phyloP scores from a whole-genome alignment of 2,888 invertebrate genomes.

The Rambutsinella grinnellia region DNA sequence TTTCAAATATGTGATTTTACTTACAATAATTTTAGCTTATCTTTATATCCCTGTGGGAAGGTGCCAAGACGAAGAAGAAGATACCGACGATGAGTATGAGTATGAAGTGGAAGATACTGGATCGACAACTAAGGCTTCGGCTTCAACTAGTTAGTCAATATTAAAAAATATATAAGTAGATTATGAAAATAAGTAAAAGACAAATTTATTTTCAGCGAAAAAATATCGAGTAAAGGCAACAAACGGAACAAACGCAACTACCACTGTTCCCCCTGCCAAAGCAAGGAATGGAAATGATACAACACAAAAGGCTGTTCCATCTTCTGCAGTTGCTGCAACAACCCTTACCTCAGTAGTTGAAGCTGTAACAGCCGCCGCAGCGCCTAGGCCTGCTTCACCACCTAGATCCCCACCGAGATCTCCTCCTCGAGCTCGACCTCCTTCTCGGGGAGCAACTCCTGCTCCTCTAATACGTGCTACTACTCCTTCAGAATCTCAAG shows the following conservation, averaged over 20 bases:
- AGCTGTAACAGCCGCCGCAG: background rate
- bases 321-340: background rate
- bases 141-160: slow-evolving; percentile 20
- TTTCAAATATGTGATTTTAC: slow-evolving; percentile 3
- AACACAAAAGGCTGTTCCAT: slow-evolving; percentile 8
- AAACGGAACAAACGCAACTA: background rate
- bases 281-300: background rate
- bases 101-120: slow-evolving; percentile 17
- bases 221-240: slow-evolving; percentile 10
- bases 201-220: slow-evolving; percentile 13
- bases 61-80: slow-evolving; percentile 39
- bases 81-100: slow-evolving; percentile 31
- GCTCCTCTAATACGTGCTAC: slow-evolving; percentile 15
- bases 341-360: background rate
- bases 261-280: background rate
- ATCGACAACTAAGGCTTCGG: too few species aligned
- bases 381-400: too few species aligned
- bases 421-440: too few species aligned
- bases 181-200: too few species aligned
- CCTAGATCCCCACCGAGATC: background rate
- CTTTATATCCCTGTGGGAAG: slow-evolving; percentile 14
- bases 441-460: too few species aligned
- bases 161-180: background rate
- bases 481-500: slow-evolving; percentile 28
- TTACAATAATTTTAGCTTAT: slow-evolving; percentile 1